Evolutionary conservation across 2,113 vertebrate genomes (phyloP).

Genomic region (Himantopus leucocephalus): DNA sequence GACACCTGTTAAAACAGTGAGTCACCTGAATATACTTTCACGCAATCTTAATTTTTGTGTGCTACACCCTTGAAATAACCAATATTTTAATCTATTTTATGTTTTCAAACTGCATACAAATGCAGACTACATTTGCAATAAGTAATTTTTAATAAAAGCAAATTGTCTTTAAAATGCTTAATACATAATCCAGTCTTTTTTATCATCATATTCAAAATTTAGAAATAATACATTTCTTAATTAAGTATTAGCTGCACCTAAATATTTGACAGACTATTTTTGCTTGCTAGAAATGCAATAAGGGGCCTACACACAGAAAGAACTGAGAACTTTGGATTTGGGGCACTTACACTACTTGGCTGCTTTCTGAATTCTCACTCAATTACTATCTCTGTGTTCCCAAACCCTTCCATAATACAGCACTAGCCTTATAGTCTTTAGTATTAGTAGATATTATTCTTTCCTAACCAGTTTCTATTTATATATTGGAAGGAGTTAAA

Average conservation of each 20-base stretch:
- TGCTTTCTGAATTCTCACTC: neutral
- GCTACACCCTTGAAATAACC: neutral
- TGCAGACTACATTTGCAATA: neutral
- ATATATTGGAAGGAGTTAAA: neutral
- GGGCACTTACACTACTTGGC: neutral
- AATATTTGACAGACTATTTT: neutral
- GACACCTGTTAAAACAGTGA: slow-evolving; percentile 50
- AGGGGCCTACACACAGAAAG: neutral
- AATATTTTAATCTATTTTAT: neutral
- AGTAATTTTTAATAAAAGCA: neutral
- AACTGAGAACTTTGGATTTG: neutral
- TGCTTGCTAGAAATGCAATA: neutral
- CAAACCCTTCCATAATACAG: neutral
- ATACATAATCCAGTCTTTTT: neutral
- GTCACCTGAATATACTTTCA: neutral
- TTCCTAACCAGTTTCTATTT: neutral
- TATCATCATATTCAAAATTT: neutral
- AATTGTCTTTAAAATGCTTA: neutral
- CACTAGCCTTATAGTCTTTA: neutral
- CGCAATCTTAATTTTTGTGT: neutral
- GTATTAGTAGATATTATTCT: neutral
- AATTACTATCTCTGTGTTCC: neutral
- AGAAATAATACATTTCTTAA: neutral
- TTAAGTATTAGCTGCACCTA: neutral
- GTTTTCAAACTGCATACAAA: neutral